phyloP scores from a whole-genome alignment of 2,888 invertebrate species.

The Platycnemis pennipes region DNA sequence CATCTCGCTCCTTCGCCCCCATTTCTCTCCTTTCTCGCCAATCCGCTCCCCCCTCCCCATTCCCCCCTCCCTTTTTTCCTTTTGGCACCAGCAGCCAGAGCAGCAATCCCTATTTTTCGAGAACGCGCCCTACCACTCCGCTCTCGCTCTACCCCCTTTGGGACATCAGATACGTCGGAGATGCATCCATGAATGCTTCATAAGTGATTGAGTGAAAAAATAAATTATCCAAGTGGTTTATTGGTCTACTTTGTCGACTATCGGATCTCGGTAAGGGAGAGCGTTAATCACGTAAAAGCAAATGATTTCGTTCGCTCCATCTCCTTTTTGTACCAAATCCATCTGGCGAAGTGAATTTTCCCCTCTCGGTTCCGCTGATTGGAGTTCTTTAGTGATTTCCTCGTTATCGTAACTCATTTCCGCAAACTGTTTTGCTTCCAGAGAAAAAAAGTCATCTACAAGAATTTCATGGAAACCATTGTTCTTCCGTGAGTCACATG shows the following conservation, averaged over 20 bases:
- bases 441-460: not conserved
- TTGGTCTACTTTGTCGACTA: conserved; percentile 32
- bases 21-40: not conserved
- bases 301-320: not conserved
- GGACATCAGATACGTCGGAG: not conserved
- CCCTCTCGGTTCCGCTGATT: not conserved
- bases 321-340: not conserved
- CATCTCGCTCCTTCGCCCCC: not conserved
- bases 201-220: conserved; percentile 13
- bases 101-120: not conserved
- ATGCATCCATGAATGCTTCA: conserved; percentile 14
- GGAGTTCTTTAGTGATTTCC: not conserved
- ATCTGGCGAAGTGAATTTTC: not conserved
- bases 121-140: not conserved
- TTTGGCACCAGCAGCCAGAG: not conserved
- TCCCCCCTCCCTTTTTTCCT: not conserved
- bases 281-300: conserved; percentile 50
- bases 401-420: not conserved
- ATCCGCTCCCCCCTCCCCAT: not conserved
- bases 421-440: not conserved
- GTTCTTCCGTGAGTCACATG: no score
- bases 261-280: not conserved
- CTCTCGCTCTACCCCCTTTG: not conserved
- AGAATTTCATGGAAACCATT: not conserved
- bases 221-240: not conserved